Percentiles rank a stretch among this genome's conserved stretches.
phyloP scores from a whole-genome alignment of 1,140 invertebrate species.

The Lysiphlebus fabarum region DNA sequence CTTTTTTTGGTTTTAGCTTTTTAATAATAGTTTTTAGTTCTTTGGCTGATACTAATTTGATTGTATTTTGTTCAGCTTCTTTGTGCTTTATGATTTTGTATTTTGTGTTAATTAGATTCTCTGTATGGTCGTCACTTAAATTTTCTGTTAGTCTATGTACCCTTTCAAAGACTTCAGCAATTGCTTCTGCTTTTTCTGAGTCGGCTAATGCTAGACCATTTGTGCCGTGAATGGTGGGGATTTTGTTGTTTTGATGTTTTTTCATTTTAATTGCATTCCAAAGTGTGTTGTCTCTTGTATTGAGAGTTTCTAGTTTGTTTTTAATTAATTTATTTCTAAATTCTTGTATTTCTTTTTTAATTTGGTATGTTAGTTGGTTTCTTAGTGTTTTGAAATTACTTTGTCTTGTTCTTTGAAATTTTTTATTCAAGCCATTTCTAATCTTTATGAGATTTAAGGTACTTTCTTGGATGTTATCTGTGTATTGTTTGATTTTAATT shows the following conservation, averaged over 20 bases:
- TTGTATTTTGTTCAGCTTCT: too few relatives aligned
- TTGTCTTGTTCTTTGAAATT: neutral
- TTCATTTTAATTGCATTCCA: slow-evolving; percentile 10
- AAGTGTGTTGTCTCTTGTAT: slow-evolving; percentile 7
- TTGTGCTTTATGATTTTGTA: too few relatives aligned
- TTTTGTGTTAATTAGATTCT: neutral
- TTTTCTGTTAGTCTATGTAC: slow-evolving; percentile 9
- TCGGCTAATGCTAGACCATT: slow-evolving; percentile 5
- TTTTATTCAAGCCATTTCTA: neutral
- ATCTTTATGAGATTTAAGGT: neutral
- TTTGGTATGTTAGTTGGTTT: neutral
- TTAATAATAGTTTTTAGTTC: neutral
- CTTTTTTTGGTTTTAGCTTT: slow-evolving; percentile 29
- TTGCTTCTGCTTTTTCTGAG: neutral
- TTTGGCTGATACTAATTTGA: too few relatives aligned
- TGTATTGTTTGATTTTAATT: neutral
- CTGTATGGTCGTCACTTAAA: neutral
- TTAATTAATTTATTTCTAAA: neutral
- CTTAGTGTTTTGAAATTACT: neutral
- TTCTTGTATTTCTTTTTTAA: neutral
- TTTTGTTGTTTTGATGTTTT: slow-evolving; percentile 4
- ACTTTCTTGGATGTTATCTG: neutral
- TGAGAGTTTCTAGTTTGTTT: slow-evolving; percentile 1
- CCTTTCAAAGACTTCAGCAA: slow-evolving; percentile 13
- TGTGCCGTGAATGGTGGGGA: neutral